phyloP scores from a whole-genome alignment of 2,888 invertebrate genomes.

The Drosophila kambysellisi region DNA sequence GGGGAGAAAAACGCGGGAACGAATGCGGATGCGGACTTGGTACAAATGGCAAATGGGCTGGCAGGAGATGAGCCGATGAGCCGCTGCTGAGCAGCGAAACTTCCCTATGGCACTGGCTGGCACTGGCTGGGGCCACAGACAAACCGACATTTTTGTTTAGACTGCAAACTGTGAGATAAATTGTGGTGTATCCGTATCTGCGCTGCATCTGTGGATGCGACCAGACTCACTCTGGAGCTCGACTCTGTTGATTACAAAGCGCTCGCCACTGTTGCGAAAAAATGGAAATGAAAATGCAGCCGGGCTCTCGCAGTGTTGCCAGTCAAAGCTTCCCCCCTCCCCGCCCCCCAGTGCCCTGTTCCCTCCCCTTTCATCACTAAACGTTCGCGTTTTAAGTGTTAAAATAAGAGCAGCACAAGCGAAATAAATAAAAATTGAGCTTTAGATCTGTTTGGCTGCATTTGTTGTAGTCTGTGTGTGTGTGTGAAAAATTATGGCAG shows the following conservation, averaged over 20 bases:
- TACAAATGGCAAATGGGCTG: constrained; percentile 73
- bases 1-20: constrained; percentile 4
- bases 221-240: constrained; percentile 37
- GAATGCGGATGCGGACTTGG: constrained; percentile 77
- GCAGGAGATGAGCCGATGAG: constrained; percentile 78
- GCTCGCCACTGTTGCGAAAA: constrained; percentile 67
- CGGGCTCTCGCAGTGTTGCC: constrained; percentile 16
- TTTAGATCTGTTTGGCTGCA: constrained; percentile 49
- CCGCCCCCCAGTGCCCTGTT: background rate
- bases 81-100: constrained; percentile 54
- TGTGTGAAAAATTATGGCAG: constrained; percentile 79
- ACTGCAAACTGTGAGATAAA: constrained; percentile 81
- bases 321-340: background rate
- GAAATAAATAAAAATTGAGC: constrained; percentile 26
- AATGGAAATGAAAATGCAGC: constrained; percentile 80
- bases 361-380: constrained; percentile 38
- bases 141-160: constrained; percentile 76
- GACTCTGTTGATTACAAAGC: constrained; percentile 73
- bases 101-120: constrained; percentile 34
- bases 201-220: constrained; percentile 55
- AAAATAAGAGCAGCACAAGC: constrained; percentile 70
- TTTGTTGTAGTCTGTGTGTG: constrained; percentile 41
- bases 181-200: constrained; percentile 77
- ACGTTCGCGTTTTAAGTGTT: constrained; percentile 77
- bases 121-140: constrained; percentile 37